Base-by-base conservation (phyloP, 1,140 invertebrate genomes). In the Euura saliciscinereae region DNA sequence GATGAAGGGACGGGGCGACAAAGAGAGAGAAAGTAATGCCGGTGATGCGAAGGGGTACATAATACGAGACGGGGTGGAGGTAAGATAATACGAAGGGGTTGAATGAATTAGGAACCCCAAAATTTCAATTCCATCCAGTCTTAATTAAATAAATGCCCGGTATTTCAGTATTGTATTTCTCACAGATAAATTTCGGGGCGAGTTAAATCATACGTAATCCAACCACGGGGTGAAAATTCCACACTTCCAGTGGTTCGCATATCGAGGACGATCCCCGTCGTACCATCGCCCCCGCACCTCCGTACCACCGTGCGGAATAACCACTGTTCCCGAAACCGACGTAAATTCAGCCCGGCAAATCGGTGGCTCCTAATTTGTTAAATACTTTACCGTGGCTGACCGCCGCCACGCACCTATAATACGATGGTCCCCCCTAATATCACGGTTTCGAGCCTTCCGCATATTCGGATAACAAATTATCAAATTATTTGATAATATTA, bases 191-290 rank as follows among this genome's bases (percentile, higher is more conserved):
- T 78, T 77, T 76, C 70, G 69, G 73, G 74, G 70, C 78, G 73
- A 75, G 77, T 74, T 79, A 75, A 79, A 79, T 79, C 77, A 74
- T 74, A 73, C 69, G 75, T 79, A 79, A 79, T 79, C 77, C 78
- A 75, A 79, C 77, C 78, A 79, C 67, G 75, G 77, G 77, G 76
- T 77, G 78, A 79, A 79, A 78, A 79, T 79, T 79, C 75, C 78
- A 59, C 51, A 59, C 51, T 59, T 59, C 51, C 51, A 59, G 51
- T 59, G 51, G 51, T 59, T 59, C 51, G 3, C 51, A 59, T 59
- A 11, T n/a, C 51, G 72, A 75, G 72, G 73, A 75, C 75, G 76
- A 76, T 76, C 75, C 75, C 75, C 78, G 72, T 69, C 71, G 71
- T 75, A 71, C 73, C 71, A 79, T 75, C 46, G 46, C 46, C 76